Conservation (phyloP, 2,113 vertebrate species). For the Carassius auratus region DNA sequence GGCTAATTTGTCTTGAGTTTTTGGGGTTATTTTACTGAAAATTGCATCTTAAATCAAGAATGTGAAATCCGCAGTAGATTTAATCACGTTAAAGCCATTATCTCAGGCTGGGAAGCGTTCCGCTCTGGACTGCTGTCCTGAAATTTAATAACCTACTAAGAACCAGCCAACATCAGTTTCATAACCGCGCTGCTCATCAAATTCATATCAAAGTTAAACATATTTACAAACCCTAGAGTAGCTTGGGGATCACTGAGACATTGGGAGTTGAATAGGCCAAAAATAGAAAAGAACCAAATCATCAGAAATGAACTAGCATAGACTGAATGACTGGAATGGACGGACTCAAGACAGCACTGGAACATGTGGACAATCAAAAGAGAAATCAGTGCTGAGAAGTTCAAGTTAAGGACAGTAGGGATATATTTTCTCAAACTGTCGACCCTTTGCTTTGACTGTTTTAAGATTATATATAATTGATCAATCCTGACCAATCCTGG, state of each 20-base stretch:
- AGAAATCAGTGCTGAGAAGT: background rate
- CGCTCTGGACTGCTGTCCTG: too few relatives aligned
- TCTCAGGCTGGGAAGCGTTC: too few relatives aligned
- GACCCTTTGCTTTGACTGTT: background rate
- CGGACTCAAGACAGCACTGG: background rate
- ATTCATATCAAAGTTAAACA: conserved; percentile 37
- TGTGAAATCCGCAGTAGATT: too few relatives aligned
- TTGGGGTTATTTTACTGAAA: too few relatives aligned
- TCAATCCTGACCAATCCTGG: too few relatives aligned
- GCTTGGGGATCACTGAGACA: background rate
- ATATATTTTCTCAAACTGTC: background rate
- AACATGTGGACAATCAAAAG: background rate
- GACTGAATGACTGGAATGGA: background rate
- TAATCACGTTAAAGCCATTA: too few relatives aligned
- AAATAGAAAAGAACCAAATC: background rate
- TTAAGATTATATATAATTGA: too few relatives aligned
- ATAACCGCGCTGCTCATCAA: conserved; percentile 26
- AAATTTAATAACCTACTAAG: too few relatives aligned
- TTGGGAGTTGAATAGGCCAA: background rate
- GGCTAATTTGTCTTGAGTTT: too few relatives aligned
- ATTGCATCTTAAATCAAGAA: too few relatives aligned
- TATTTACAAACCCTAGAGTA: conserved; percentile 2
- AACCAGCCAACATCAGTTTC: conserved; percentile 8
- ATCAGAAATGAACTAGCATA: background rate
- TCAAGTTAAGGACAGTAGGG: background rate